Conservation (phyloP, 2,797 vertebrate genomes). For the Crax fasciolata region DNA sequence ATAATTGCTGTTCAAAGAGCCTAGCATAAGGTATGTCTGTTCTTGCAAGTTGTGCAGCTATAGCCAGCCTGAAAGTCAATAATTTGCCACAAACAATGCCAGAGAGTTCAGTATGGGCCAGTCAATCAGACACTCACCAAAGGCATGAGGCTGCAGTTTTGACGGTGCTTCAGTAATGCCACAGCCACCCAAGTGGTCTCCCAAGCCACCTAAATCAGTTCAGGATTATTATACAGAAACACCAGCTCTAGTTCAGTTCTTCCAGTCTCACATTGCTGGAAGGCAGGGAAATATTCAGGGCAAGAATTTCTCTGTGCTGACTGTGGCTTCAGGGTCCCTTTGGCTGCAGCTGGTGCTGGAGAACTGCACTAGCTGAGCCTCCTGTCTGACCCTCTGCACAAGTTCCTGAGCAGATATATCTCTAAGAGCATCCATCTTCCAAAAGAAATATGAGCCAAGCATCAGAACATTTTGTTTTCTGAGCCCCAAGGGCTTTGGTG, state of each 20-base stretch:
- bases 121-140: neutral
- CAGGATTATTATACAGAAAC: neutral
- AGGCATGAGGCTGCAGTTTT: neutral
- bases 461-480: neutral
- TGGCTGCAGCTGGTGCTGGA: neutral
- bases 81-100: neutral
- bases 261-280: neutral
- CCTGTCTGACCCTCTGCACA: neutral
- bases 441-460: neutral
- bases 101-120: neutral
- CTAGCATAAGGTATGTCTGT: neutral
- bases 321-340: neutral
- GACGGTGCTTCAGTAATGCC: neutral
- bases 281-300: neutral
- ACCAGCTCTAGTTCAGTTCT: neutral
- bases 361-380: neutral
- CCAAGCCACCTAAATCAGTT: neutral
- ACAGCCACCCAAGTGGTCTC: neutral
- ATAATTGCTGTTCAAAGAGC: neutral
- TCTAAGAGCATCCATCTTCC: neutral
- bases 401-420: neutral
- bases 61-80: neutral
- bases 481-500: neutral
- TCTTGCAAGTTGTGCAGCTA: neutral
- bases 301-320: neutral